Base-by-base conservation (phyloP, 2,888 invertebrate species). In the Resseliella maxima region DNA sequence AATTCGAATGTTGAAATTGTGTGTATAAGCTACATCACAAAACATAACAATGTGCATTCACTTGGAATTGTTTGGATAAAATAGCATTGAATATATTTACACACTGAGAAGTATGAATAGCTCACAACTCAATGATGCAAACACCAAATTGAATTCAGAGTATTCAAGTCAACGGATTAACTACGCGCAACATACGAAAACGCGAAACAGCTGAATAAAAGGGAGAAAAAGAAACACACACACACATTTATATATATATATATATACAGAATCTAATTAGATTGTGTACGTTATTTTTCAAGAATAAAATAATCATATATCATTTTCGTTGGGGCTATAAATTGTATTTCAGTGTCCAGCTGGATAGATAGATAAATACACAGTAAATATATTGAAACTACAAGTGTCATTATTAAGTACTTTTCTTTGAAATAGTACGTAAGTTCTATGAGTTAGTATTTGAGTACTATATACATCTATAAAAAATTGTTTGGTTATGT, bases 281-380 rank as follows among this genome's bases (percentile, higher is more conserved):
- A 59, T 59, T 59, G 18, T n/a, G 59, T 59, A 59, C 24, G 59
- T 27, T 59, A 59, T 59, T 59, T 59, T 59, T 59, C 24, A 59
- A 59, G 59, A n/a, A 59, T 24, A 59, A 59, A 72, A 72, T 31
- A 72, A 72, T 72, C 27, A 72, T 72, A 31, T 31, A 72, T 72
- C 72, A 72, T 72, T 72, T 31, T 27, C 21, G 72, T 72, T 72
- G 2, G 72, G 72, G 12, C 12, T 72, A 72, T 72, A 72, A 72
- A 72, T 72, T 31, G 72, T 31, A 72, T 50, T 72, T 31, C 15
- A 5, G 31, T 72, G 72, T 72, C 31, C 72, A 72, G 72, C 31
- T 72, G 31, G 31, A 18, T 31, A 72, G 31, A 72, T 72, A 31
- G 15, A 35, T 35, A 72, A n/a, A 6, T n/a, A 72, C 72, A 72